Evolutionary conservation across 1,140 invertebrate species (phyloP), one percentile per base, ranked within the genome.

Genomic region (Himalopsyche phryganea): DNA sequence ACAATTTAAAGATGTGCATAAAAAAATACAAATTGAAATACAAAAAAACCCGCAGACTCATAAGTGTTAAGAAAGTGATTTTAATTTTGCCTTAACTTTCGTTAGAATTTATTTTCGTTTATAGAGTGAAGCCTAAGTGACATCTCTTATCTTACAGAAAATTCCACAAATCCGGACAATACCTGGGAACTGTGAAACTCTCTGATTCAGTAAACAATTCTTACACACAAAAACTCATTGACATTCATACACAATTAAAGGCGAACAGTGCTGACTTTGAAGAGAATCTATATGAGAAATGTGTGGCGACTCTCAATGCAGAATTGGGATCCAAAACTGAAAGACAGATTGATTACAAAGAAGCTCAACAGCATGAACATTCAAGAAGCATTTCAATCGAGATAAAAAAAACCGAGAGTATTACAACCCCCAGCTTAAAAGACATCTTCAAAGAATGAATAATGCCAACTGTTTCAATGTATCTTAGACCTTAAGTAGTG

Each of bases 211-310:
- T 66, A 42, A 67, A 72, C 11, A 70, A 73, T 62, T 81, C 82
- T 0, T 71, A 81, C 58, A 81, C 79, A 3, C 83, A 84, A 69
- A 75, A 73, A 51, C 83, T 88, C 65, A 66, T 87, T 3, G 68
- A 80, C 33, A 78, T 78, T 28, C 85, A 85, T 65, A 68, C 78
- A 7, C 71, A 78, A 50, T 64, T 87, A 11, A 72, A 79, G 65
- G 50, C 67, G 0, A 76, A 83, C 66, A 76, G 73, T n/a, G 68
- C 76, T 4, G 77, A 74, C 7, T 68, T 75, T 4, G 76, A 79
- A 61, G 70, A 76, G 10, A 75, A 83, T 42, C 54, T 76, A n/a
- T 65, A 73, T 48, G 67, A 75, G 28, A 72, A 73, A 63, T 65
- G 67, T 6, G 64, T 67, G 14, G 55, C 55, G 49, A 58, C 59